Evolutionary conservation across 1,140 invertebrate species (phyloP).

Genomic region (Hyles vespertilio): DNA sequence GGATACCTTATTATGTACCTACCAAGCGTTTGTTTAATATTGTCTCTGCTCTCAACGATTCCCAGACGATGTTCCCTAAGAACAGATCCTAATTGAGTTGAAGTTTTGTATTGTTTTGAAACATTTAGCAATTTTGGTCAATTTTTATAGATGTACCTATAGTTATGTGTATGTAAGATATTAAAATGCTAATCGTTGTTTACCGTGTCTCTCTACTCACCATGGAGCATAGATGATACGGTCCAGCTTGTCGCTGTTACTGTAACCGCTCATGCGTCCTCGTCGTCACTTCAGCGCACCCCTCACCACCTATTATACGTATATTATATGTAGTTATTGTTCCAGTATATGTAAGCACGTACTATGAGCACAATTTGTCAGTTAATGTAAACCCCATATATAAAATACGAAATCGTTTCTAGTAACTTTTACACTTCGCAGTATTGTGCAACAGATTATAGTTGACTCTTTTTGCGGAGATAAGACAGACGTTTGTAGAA

Average conservation of each 20-base stretch:
- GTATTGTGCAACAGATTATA: conserved; percentile 24
- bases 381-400: conserved; percentile 20
- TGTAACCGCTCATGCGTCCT: conserved; percentile 19
- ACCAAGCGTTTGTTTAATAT: not conserved
- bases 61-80: not conserved
- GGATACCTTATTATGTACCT: too few relatives aligned
- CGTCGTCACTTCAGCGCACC: conserved; percentile 30
- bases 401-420: conserved; percentile 36
- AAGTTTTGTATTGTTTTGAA: conserved; percentile 38
- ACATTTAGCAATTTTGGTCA: conserved; percentile 64
- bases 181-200: conserved; percentile 38
- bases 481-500: conserved; percentile 28
- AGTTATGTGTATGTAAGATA: conserved; percentile 39
- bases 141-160: conserved; percentile 45
- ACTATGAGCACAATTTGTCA: conserved; percentile 43
- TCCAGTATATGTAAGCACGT: conserved; percentile 41
- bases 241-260: conserved; percentile 15
- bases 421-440: conserved; percentile 36
- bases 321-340: conserved; percentile 38
- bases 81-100: conserved; percentile 16
- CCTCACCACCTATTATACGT: conserved; percentile 31
- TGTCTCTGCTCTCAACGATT: not conserved
- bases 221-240: conserved; percentile 1
- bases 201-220: conserved; percentile 18
- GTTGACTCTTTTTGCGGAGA: conserved; percentile 22